Evolutionary conservation across 2,797 vertebrate species (phyloP), one percentile per base, ranked within the genome.

Genomic region (Eulemur rubriventer): DNA sequence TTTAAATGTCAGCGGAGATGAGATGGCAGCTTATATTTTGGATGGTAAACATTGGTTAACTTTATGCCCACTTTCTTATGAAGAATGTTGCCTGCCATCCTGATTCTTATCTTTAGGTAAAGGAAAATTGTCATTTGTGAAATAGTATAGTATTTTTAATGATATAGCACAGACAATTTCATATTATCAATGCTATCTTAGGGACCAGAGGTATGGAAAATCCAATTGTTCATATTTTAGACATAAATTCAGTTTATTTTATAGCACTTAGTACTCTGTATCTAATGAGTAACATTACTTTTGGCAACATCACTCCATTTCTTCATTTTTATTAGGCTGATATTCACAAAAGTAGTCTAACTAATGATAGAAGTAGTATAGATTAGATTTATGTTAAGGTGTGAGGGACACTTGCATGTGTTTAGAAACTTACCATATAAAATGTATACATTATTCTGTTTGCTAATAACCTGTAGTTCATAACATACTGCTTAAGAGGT

Each of bases 91-190:
- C 86, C 81, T 95, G n/a, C 65, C 72, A 26, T 73, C 33, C 14
- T 93, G 83, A 91, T 93, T 97, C 52, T 88, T 93, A 80, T 38
- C 28, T 95, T 91, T 94, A 70, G 50, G 41, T 85, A 81, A 96
- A 82, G 63, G 69, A 57, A 90, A 94, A 76, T 48, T 65, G 63
- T 87, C 38, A 73, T 72, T 89, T 97, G 72, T 70, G 80, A 69
- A 85, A 46, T 80, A 91, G 59, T 76, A 46, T 38, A 30, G 22
- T 76, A 59, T 88, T 86, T 94, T 93, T 83, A 89, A 89, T 76
- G 38, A 41, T 91, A 24, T 48, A 82, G 70, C 7, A 87, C 28
- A 89, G 57, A 28, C 55, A 94, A 20, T 93, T 93, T 41, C 24
- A 20, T 97, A 82, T 90, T 85, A 48, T 35, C 67, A 90, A 17